Conservation (phyloP, 2,113 vertebrate genomes). For the Leiothrix lutea region DNA sequence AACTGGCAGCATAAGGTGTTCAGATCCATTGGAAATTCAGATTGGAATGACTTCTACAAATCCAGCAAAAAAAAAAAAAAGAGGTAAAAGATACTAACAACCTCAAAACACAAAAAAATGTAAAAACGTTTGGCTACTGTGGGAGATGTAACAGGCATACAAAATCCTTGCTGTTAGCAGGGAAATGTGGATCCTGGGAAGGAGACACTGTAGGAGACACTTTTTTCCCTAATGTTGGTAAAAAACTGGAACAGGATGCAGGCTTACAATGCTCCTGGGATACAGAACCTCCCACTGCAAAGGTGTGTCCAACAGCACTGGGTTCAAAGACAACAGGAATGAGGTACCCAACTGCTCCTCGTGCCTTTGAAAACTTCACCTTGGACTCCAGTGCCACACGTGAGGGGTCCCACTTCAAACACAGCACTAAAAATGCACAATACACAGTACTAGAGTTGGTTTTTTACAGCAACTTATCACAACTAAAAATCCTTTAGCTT, state of each 20-base stretch:
- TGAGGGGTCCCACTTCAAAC: background rate
- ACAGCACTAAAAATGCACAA: background rate
- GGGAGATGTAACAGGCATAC: background rate
- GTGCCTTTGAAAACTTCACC: background rate
- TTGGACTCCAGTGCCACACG: background rate
- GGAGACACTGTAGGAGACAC: background rate
- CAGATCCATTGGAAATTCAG: background rate
- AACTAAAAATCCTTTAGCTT: background rate
- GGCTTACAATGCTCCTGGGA: background rate
- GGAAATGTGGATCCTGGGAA: background rate
- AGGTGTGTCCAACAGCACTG: background rate
- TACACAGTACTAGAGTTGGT: background rate
- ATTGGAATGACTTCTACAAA: background rate
- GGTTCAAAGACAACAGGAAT: background rate
- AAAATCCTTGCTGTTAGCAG: background rate
- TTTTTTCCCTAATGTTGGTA: background rate
- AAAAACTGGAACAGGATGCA: background rate
- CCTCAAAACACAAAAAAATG: background rate
- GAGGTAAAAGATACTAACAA: background rate
- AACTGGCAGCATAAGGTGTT: background rate
- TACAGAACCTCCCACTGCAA: background rate
- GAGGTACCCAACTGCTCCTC: background rate
- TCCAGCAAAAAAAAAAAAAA: background rate
- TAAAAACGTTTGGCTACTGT: background rate
- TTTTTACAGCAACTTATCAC: background rate